phyloP scores from a whole-genome alignment of 1,140 invertebrate genomes.

The Bursaphelenchus mucronatus region DNA sequence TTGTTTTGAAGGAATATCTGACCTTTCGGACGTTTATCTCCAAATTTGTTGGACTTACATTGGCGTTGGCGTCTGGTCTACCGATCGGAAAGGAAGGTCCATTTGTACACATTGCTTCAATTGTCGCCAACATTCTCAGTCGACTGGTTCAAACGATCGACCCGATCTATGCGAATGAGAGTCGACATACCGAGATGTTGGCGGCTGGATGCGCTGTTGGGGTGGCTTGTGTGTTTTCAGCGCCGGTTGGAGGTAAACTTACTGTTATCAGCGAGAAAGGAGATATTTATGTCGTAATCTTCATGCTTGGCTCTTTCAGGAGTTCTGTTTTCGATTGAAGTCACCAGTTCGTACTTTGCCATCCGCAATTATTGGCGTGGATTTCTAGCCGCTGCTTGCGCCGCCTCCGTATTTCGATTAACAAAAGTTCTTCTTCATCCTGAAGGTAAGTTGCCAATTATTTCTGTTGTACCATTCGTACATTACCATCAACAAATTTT shows the following conservation, averaged over 20 bases:
- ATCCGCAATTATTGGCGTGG: conserved; percentile 97
- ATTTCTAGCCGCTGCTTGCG: conserved; percentile 94
- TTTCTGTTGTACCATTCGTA: conserved; percentile 19
- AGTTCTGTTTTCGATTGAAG: conserved; percentile 96
- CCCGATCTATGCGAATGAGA: neutral
- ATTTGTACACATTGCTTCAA: conserved; percentile 57
- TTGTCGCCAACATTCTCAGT: conserved; percentile 52
- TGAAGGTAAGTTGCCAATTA: conserved; percentile 26
- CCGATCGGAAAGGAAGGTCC: conserved; percentile 71
- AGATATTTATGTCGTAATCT: neutral
- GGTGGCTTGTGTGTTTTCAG: conserved; percentile 53
- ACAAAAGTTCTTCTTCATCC: too few species aligned
- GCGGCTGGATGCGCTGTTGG: conserved; percentile 60
- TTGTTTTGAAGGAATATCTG: conserved; percentile 91
- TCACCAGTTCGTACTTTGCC: conserved; percentile 96
- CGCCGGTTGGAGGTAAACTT: conserved; percentile 48
- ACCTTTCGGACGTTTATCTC: conserved; percentile 89
- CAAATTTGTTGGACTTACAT: conserved; percentile 88
- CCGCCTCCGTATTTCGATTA: conserved; percentile 86
- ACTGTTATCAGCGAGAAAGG: neutral
- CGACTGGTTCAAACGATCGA: conserved; percentile 33
- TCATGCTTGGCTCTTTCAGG: conserved; percentile 65
- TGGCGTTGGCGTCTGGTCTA: conserved; percentile 87
- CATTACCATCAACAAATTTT: neutral
- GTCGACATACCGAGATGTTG: conserved; percentile 50